Evolutionary conservation across 2,113 vertebrate species (phyloP).

Genomic region (Nibea albiflora): DNA sequence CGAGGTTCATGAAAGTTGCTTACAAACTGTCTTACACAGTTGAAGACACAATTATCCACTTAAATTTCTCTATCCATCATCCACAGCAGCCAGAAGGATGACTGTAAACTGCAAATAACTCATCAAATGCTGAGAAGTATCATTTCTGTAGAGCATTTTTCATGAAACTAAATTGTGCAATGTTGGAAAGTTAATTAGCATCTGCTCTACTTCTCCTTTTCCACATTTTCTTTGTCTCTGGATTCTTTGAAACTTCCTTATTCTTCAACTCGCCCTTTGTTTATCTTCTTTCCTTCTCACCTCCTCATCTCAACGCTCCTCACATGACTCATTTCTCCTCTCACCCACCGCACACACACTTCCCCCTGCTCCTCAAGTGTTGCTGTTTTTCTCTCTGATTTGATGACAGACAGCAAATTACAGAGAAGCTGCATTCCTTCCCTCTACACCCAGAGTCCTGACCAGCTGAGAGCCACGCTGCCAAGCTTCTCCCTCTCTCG

Average conservation of each 20-base stretch:
- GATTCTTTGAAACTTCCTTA: background rate
- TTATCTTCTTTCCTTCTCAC: background rate
- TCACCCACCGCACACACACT: background rate
- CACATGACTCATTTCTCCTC: constrained; percentile 45
- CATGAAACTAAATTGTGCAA: background rate
- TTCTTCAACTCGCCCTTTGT: background rate
- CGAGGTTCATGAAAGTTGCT: background rate
- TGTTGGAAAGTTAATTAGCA: background rate
- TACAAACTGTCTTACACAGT: no score
- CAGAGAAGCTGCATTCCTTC: constrained; percentile 81
- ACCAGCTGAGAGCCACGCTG: constrained; percentile 72
- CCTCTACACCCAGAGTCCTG: constrained; percentile 49
- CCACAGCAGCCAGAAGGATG: background rate
- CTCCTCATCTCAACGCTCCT: constrained; percentile 14
- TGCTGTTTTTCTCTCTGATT: constrained; percentile 73
- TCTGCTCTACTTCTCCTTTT: background rate
- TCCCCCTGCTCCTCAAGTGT: constrained; percentile 49
- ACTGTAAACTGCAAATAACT: background rate
- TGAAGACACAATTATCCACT: background rate
- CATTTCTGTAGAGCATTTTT: background rate
- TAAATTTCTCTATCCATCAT: background rate
- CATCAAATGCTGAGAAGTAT: background rate
- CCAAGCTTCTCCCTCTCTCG: constrained; percentile 36
- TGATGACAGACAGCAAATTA: constrained; percentile 82
- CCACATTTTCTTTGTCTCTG: background rate